Evolutionary conservation across 2,888 invertebrate species (phyloP).

Genomic region (Ctenicera cuprea): DNA sequence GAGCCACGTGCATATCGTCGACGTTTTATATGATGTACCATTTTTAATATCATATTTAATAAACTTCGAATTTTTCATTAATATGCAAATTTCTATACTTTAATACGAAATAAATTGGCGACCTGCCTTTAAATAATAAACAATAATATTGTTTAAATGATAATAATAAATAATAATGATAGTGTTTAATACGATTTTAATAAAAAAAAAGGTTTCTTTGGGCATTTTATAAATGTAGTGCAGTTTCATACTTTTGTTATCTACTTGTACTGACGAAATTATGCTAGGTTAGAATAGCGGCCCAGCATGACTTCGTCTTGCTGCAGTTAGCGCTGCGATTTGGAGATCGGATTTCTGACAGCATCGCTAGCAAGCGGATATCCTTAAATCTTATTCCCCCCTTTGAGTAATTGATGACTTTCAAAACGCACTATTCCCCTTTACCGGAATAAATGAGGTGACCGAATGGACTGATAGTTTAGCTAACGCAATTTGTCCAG

Average conservation of each 20-base stretch:
- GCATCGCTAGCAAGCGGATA: constrained; percentile 43
- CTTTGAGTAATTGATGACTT: constrained; percentile 31
- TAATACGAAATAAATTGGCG: constrained; percentile 64
- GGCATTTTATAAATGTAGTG: constrained; percentile 68
- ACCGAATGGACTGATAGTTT: constrained; percentile 67
- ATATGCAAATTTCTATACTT: constrained; percentile 68
- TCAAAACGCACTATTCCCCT: constrained; percentile 62
- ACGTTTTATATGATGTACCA: constrained; percentile 71
- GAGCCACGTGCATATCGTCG: constrained; percentile 66
- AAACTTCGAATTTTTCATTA: constrained; percentile 72
- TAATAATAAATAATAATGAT: constrained; percentile 69
- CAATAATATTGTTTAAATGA: constrained; percentile 70
- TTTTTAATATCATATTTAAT: constrained; percentile 72
- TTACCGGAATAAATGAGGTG: constrained; percentile 63
- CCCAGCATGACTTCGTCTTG: constrained; percentile 43
- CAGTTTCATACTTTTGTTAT: constrained; percentile 50
- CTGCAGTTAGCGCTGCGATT: constrained; percentile 46
- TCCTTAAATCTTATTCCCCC: constrained; percentile 26
- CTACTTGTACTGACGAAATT: constrained; percentile 45
- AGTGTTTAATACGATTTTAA: constrained; percentile 72
- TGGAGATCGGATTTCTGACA: constrained; percentile 41
- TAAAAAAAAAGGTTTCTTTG: constrained; percentile 70
- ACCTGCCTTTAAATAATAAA: constrained; percentile 67
- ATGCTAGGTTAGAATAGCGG: constrained; percentile 30
- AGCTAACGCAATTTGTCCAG: constrained; percentile 68